Conservation (phyloP, 92 coral and sea anemone species). For the Siderastrea siderea region DNA sequence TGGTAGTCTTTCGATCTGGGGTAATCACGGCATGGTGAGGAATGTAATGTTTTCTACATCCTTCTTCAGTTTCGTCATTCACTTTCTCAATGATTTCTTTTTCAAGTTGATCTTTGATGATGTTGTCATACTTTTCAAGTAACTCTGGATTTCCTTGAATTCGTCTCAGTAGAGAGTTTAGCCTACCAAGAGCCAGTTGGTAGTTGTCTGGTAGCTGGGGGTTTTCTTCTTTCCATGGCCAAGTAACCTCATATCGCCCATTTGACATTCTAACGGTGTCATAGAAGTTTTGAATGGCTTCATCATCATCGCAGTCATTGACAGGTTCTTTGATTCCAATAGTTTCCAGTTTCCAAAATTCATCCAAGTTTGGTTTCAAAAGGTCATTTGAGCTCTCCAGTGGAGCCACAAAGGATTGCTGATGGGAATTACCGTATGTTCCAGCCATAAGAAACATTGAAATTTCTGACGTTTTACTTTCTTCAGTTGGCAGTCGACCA, state of each 20-base stretch:
- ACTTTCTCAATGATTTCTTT: conserved; percentile 30
- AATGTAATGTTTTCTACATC: conserved; percentile 30
- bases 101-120: conserved; percentile 10
- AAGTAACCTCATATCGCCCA: conserved; percentile 30
- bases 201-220: conserved; percentile 31
- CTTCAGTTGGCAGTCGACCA: conserved; percentile 37
- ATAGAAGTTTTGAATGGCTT: conserved; percentile 5
- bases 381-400: conserved; percentile 8
- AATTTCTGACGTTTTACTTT: conserved; percentile 19
- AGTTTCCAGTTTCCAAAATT: conserved; percentile 42
- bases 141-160: conserved; percentile 27
- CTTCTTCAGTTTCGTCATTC: neutral
- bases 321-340: conserved; percentile 36
- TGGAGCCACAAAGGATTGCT: neutral
- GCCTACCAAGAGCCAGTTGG: conserved; percentile 28
- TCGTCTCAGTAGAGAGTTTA: conserved; percentile 18
- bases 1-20: conserved; percentile 20
- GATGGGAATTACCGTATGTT: neutral
- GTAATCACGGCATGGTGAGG: conserved; percentile 39
- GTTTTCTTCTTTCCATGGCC: conserved; percentile 40
- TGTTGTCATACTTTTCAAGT: conserved; percentile 4
- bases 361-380: conserved; percentile 29
- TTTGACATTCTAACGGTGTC: conserved; percentile 30
- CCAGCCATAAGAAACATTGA: neutral
- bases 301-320: conserved; percentile 18